These are phyloP conservation scores for Uropsilus gracilis DNA, from an alignment of 2,113 vertebrate species.

Conservation along the genomic window DNA sequence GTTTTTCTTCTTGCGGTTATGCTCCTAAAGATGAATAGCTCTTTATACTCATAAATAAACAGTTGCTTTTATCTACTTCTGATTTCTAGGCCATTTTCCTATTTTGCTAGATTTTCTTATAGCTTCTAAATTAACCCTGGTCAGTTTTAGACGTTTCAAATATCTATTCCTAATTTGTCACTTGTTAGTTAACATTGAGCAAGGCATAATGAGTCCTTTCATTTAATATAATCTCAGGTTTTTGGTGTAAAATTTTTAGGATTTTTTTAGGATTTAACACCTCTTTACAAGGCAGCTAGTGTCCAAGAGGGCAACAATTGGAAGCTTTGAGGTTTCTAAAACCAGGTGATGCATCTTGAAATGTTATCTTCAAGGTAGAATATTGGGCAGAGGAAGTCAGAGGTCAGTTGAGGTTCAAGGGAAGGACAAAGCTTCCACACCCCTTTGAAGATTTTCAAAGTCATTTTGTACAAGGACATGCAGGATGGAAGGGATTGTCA, in stretches of 20 bases:
- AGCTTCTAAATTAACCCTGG: not conserved
- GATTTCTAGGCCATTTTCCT: not conserved
- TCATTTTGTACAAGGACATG: not conserved
- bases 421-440: not conserved
- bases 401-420: not conserved
- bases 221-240: too few relatives aligned
- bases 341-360: not conserved
- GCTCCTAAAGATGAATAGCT: conserved; percentile 4
- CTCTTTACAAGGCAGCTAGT: not conserved
- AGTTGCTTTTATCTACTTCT: not conserved
- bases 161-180: not conserved
- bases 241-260: too few relatives aligned
- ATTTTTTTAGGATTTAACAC: not conserved
- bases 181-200: not conserved
- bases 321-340: not conserved
- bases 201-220: not conserved
- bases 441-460: not conserved
- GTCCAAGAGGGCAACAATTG: not conserved
- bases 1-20: not conserved
- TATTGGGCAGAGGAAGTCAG: not conserved
- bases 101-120: not conserved
- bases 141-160: not conserved
- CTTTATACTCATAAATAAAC: not conserved
- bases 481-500: not conserved
- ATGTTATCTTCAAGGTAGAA: not conserved